These are phyloP conservation scores for Melanostoma mellinum DNA, from an alignment of 2,888 invertebrate species.

Conservation along the genomic window DNA sequence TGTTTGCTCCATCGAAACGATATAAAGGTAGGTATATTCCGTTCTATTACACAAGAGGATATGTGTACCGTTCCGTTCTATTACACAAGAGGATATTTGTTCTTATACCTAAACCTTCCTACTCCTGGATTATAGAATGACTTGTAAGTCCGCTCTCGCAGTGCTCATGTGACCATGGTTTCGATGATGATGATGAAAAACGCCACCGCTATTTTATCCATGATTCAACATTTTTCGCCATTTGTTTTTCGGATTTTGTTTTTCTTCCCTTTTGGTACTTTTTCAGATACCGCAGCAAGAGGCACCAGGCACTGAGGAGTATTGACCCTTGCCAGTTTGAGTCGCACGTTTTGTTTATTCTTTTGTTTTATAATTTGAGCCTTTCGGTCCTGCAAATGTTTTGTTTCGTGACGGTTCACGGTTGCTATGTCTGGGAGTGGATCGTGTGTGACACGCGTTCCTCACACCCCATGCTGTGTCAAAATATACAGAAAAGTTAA, in stretches of 20 bases:
- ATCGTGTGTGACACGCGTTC: conserved; percentile 66
- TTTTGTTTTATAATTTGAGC: conserved; percentile 30
- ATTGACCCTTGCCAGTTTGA: conserved; percentile 56
- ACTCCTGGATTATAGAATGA: too few species aligned
- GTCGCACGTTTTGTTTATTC: conserved; percentile 41
- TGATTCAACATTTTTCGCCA: conserved; percentile 30
- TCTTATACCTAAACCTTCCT: too few species aligned
- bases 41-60: neutral
- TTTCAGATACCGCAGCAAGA: conserved; percentile 10
- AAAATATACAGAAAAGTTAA: conserved; percentile 38
- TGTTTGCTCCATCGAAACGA: conserved; percentile 58
- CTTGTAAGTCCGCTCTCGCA: neutral
- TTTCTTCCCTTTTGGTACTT: conserved; percentile 40
- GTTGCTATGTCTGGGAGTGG: conserved; percentile 53
- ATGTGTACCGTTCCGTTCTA: too few species aligned
- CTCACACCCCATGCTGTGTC: conserved; percentile 63
- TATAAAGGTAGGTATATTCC: conserved; percentile 3
- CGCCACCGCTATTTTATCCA: conserved; percentile 32
- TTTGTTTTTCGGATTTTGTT: too few species aligned
- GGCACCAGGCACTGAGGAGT: neutral
- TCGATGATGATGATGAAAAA: conserved; percentile 41
- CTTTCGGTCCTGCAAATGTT: conserved; percentile 19
- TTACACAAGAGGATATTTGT: too few species aligned
- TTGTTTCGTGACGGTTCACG: conserved; percentile 16
- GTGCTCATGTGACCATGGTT: conserved; percentile 42